phyloP scores from a whole-genome alignment of 2,113 vertebrate genomes.

The Mormyrus iriodes region DNA sequence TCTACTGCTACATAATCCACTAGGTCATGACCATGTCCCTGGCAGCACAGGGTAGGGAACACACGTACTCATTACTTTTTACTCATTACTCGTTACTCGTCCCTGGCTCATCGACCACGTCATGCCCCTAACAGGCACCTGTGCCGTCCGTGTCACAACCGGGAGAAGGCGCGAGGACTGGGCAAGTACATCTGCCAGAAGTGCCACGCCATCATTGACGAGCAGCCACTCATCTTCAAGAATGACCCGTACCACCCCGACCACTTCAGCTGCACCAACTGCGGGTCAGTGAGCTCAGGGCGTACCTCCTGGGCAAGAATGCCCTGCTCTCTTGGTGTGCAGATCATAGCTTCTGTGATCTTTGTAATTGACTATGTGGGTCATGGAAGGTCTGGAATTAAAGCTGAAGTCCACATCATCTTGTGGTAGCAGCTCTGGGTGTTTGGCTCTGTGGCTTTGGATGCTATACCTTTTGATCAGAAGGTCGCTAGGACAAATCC shows the following conservation, averaged over 20 bases:
- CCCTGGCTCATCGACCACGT: not conserved
- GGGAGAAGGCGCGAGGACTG: constrained; percentile 86
- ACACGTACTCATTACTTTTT: not conserved
- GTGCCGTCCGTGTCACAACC: constrained; percentile 91
- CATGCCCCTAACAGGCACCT: constrained; percentile 70
- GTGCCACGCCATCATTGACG: constrained; percentile 93
- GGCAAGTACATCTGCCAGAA: constrained; percentile 98
- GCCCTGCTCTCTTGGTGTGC: too few relatives aligned
- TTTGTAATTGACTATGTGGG: not conserved
- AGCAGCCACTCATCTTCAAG: constrained; percentile 91
- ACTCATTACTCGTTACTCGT: not conserved
- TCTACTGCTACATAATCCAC: not conserved
- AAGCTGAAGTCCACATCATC: not conserved
- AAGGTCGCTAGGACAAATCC: not conserved
- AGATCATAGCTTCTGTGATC: not conserved
- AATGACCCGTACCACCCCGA: constrained; percentile 97
- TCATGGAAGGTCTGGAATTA: not conserved
- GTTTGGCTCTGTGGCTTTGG: not conserved
- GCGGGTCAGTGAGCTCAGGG: constrained; percentile 68
- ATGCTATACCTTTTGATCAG: not conserved
- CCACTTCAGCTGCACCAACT: constrained; percentile 97
- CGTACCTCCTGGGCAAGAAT: too few relatives aligned
- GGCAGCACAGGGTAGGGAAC: not conserved
- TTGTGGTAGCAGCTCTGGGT: not conserved
- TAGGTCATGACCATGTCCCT: too few relatives aligned